Evolutionary conservation across 2,888 invertebrate genomes (phyloP), one percentile per base, ranked within the genome.

Genomic region (Incurvaria masculella): DNA sequence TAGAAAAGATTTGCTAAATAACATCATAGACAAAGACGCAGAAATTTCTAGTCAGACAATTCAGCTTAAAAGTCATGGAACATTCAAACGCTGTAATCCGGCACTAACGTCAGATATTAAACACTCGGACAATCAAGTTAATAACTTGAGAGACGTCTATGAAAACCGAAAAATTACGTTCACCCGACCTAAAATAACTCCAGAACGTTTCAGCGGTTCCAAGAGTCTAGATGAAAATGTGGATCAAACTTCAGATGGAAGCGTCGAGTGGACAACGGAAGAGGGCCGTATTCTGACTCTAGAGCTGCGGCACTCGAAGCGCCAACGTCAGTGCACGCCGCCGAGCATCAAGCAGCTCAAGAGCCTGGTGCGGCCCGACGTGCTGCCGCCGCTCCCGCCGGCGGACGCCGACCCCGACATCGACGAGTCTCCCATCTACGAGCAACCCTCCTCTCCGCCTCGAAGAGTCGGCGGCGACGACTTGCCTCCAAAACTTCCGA

Each of bases 121-220:
- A 56, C 65, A 59, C 61, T 72, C 58, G 61, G 67, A 47, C 63
- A 78, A 11, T 66, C 81, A 57, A 82, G 88, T 69, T 54, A 83
- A 85, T 38, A 89, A 88, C 61, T 69, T 91, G 2, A 78, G 89
- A 46, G 87, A 89, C 61, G 88, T 90, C 53, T 87, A 86, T 58
- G 89, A 90, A 56, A 84, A 84, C 14, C 80, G 82, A 42, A 74
- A 80, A 51, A 74, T 73, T 51, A 64, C 70, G 21, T 69, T 68
- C 44, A 72, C 78, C 45, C 66, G 75, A 21, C 63, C 79, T 48
- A 76, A 72, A 51, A 49, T 73, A 49, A 61, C 63, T 19, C 53
- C 64, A 38, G 61, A 59, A 46, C 58, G 65, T 27, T 70, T 68
- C 47, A 66, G 63, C 51, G 68, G 64, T 42, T 60, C 68, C 26